Conservation (phyloP, 2,113 vertebrate species). For the Ictalurus furcatus region DNA sequence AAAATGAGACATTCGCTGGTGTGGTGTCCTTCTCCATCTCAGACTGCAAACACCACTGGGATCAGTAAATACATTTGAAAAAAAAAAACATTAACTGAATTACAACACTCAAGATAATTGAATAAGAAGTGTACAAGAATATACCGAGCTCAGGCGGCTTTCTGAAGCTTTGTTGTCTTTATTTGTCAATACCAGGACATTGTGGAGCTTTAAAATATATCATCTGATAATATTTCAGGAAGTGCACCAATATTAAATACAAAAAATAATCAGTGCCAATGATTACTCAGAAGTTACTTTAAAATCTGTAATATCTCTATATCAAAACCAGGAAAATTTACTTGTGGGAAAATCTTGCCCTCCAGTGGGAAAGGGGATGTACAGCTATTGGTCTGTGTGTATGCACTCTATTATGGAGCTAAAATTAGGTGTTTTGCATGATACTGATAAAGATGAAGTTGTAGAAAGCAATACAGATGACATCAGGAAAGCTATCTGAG, state of each 20-base stretch:
- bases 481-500: conserved; percentile 12
- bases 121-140: neutral
- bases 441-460: neutral
- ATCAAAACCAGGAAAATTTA: neutral
- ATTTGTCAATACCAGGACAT: neutral
- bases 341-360: conserved; percentile 37
- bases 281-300: neutral
- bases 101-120: neutral
- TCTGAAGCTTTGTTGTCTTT: neutral
- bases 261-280: neutral
- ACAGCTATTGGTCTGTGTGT: neutral
- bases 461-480: conserved; percentile 14
- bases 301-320: neutral
- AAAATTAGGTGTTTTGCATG: neutral
- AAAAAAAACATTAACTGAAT: neutral
- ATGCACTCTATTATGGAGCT: neutral
- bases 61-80: neutral
- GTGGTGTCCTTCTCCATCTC: neutral
- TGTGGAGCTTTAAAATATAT: neutral
- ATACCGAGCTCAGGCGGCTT: neutral
- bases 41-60: neutral
- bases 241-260: neutral
- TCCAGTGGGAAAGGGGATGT: conserved; percentile 40
- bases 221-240: neutral
- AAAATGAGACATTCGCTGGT: neutral